These are phyloP conservation scores for Temnothorax longispinosus DNA, from an alignment of 1,140 invertebrate genomes.

Conservation along the genomic window DNA sequence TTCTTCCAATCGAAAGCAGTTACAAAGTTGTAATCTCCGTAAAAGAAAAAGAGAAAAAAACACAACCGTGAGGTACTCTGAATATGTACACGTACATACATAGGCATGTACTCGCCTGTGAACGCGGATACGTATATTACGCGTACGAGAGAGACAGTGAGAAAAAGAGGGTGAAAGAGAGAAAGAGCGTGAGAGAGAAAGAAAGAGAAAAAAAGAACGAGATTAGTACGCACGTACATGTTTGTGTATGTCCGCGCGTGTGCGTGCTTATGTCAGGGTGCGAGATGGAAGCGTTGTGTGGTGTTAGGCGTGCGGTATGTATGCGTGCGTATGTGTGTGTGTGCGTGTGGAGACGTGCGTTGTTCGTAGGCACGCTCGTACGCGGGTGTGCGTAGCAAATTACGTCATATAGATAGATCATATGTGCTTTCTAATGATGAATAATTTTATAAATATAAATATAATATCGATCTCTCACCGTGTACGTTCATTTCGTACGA, in stretches of 20 bases:
- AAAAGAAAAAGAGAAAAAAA: conserved; percentile 64
- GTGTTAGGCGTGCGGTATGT: conserved; percentile 38
- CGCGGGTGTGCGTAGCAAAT: conserved; percentile 78
- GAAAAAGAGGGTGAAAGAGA: not conserved
- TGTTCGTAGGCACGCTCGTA: conserved; percentile 73
- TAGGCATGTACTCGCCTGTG: conserved; percentile 75
- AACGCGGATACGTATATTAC: conserved; percentile 59
- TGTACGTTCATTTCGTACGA: conserved; percentile 75
- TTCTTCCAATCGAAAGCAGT: conserved; percentile 73
- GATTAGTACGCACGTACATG: conserved; percentile 60
- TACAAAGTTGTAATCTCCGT: conserved; percentile 72
- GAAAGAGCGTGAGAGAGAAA: not conserved
- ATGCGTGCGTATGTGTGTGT: conserved; percentile 56
- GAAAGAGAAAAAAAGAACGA: not conserved
- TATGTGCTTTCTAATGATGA: conserved; percentile 84
- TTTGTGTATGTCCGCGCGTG: conserved; percentile 61
- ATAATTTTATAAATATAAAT: conserved; percentile 85
- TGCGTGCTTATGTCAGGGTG: conserved; percentile 67
- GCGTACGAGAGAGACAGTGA: conserved; percentile 6
- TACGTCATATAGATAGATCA: conserved; percentile 83
- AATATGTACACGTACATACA: conserved; percentile 78
- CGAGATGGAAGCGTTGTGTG: conserved; percentile 40
- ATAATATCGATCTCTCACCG: conserved; percentile 80
- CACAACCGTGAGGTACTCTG: conserved; percentile 76
- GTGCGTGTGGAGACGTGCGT: conserved; percentile 66